Conservation (phyloP, 2,113 vertebrate genomes). For the Archocentrus centrarchus region DNA sequence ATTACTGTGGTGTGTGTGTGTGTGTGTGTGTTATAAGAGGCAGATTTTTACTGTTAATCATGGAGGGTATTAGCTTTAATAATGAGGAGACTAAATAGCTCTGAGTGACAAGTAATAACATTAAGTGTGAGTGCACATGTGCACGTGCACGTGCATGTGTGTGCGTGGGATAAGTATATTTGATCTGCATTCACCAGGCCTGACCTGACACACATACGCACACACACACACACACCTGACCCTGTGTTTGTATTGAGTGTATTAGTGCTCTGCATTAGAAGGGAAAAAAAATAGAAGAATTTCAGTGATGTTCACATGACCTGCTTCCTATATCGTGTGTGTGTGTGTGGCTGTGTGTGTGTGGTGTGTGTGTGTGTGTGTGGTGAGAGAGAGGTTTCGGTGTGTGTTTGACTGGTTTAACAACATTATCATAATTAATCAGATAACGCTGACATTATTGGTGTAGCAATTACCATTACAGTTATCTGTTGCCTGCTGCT, state of each 20-base stretch:
- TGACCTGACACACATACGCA: neutral
- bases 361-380: too few species aligned
- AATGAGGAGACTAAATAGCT: constrained; percentile 32
- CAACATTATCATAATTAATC: constrained; percentile 66
- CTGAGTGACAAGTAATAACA: constrained; percentile 44
- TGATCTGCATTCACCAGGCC: constrained; percentile 29
- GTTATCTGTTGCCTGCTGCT: constrained; percentile 48
- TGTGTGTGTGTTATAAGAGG: constrained; percentile 13
- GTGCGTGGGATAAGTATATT: constrained; percentile 28
- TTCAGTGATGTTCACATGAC: constrained; percentile 7
- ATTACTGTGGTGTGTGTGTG: neutral
- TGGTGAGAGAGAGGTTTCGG: neutral
- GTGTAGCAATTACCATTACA: constrained; percentile 54
- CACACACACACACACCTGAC: neutral
- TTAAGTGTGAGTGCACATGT: constrained; percentile 19
- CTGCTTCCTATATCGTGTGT: neutral
- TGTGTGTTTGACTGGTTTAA: constrained; percentile 31
- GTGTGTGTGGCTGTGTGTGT: too few species aligned
- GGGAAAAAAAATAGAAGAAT: neutral
- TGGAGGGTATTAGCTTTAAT: constrained; percentile 42
- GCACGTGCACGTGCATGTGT: constrained; percentile 6
- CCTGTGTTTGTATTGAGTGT: neutral
- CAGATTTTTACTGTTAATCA: constrained; percentile 20
- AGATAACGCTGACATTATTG: constrained; percentile 59
- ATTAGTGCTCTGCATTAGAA: neutral